These are phyloP conservation scores for Callipepla squamata DNA, from an alignment of 2,113 vertebrate genomes.

Conservation along the genomic window DNA sequence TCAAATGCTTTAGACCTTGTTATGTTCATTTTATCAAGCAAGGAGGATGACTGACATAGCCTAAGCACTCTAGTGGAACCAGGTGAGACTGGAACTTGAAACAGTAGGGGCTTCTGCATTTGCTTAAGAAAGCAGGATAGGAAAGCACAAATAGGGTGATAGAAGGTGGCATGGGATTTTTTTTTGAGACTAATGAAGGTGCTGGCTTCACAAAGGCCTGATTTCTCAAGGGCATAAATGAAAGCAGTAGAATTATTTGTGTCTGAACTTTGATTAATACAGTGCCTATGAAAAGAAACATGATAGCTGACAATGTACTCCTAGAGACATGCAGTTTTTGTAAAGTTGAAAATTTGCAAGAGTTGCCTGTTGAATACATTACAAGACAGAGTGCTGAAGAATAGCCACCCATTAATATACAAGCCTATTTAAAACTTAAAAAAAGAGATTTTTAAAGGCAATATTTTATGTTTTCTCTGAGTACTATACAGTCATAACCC, in stretches of 20 bases:
- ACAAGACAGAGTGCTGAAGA: background rate
- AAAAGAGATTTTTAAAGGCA: slow-evolving; percentile 1
- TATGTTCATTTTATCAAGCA: background rate
- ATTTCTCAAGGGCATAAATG: background rate
- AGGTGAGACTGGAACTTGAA: background rate
- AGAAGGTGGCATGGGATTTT: background rate
- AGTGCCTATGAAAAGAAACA: background rate
- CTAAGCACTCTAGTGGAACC: background rate
- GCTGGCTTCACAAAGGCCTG: background rate
- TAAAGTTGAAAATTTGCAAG: background rate
- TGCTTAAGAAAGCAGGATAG: background rate
- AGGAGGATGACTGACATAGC: background rate
- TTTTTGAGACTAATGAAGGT: background rate
- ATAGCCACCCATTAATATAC: slow-evolving; percentile 23
- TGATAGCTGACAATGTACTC: background rate
- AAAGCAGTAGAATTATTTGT: background rate
- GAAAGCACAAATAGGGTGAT: background rate
- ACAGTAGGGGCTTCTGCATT: no score
- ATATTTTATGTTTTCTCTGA: slow-evolving; percentile 24
- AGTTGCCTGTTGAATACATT: background rate
- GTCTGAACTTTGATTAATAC: slow-evolving; percentile 13
- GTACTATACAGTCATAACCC: background rate
- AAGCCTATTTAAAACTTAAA: slow-evolving; percentile 1
- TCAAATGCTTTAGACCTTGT: background rate
- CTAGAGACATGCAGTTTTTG: background rate